Conservation (phyloP, 2,888 invertebrate genomes). For the Platycheirus albimanus region DNA sequence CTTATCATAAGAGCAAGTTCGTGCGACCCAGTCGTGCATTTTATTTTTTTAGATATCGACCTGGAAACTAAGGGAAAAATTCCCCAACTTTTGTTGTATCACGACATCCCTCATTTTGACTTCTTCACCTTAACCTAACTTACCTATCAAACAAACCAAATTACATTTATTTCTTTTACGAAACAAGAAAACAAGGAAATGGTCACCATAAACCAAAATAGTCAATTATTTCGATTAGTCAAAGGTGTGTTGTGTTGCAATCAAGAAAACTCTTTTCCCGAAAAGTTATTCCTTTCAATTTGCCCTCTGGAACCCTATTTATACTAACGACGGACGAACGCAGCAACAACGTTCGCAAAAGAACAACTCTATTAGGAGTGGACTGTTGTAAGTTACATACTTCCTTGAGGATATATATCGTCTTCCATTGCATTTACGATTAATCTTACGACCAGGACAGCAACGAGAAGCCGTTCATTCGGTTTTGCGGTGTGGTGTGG, state of each 20-base stretch:
- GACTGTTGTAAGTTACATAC: constrained; percentile 38
- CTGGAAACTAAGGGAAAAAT: too few relatives aligned
- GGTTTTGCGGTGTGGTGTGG: too few relatives aligned
- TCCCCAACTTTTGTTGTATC: too few relatives aligned
- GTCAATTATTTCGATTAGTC: constrained; percentile 58
- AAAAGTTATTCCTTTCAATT: constrained; percentile 65
- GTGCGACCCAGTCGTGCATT: too few relatives aligned
- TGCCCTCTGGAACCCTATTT: constrained; percentile 61
- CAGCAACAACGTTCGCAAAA: constrained; percentile 8
- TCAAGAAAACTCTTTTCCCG: constrained; percentile 44
- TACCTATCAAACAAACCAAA: too few relatives aligned
- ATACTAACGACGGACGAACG: background rate
- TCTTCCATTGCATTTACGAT: constrained; percentile 57
- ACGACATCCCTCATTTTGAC: too few relatives aligned
- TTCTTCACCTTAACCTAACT: too few relatives aligned
- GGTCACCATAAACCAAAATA: constrained; percentile 22
- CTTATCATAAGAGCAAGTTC: too few relatives aligned
- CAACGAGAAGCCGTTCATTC: constrained; percentile 1
- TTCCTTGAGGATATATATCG: constrained; percentile 64
- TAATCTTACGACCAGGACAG: constrained; percentile 52
- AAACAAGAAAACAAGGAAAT: background rate
- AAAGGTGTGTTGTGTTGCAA: constrained; percentile 49
- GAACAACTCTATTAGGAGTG: constrained; percentile 71
- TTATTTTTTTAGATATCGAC: too few relatives aligned
- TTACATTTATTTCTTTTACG: too few relatives aligned